phyloP scores from a whole-genome alignment of 2,888 invertebrate genomes.

The Heliconius aoede region DNA sequence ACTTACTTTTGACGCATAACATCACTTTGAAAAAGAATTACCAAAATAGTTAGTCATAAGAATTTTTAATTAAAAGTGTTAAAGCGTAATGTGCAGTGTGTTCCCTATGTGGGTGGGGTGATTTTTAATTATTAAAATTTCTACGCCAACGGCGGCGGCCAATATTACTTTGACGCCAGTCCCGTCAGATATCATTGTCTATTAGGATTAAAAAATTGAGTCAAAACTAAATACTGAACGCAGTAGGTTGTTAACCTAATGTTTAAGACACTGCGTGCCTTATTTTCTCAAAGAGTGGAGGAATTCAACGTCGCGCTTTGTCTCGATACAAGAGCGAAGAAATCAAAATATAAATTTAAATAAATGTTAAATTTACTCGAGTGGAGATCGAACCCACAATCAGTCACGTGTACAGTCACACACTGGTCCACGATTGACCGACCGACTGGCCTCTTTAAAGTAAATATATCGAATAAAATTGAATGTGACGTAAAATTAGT shows the following conservation, averaged over 20 bases:
- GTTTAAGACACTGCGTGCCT: no score
- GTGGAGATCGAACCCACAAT: no score
- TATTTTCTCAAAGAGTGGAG: no score
- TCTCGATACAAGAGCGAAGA: no score
- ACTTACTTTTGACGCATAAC: constrained; percentile 17
- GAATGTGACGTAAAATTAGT: background rate
- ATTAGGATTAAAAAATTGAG: constrained; percentile 51
- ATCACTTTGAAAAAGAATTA: constrained; percentile 35
- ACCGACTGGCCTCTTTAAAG: no score
- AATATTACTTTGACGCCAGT: constrained; percentile 74
- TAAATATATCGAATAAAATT: no score
- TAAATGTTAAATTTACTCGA: no score
- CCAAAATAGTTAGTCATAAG: constrained; percentile 44
- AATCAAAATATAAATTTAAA: no score
- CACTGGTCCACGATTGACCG: no score
- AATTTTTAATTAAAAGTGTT: constrained; percentile 72
- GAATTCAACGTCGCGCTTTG: no score
- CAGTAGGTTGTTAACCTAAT: no score
- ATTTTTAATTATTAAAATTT: constrained; percentile 83
- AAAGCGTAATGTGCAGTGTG: constrained; percentile 75
- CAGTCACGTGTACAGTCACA: no score
- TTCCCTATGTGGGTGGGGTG: constrained; percentile 73
- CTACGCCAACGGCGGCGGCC: constrained; percentile 73
- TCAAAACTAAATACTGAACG: constrained; percentile 45
- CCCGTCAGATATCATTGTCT: constrained; percentile 56